These are phyloP conservation scores for Prunella fulvescens DNA, from an alignment of 2,113 vertebrate genomes.

Conservation along the genomic window DNA sequence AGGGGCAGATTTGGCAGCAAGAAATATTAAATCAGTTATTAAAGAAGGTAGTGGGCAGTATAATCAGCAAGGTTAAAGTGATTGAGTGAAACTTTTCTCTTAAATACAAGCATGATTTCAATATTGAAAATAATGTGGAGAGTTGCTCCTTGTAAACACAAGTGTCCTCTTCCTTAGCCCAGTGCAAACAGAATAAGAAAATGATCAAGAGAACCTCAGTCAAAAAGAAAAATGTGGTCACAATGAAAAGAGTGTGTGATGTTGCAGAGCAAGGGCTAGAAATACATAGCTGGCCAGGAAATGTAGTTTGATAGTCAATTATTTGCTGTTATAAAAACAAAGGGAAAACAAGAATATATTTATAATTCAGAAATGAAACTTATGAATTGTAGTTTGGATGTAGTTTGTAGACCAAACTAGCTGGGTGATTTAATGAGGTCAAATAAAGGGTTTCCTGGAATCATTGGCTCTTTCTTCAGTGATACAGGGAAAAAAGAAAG, in stretches of 20 bases:
- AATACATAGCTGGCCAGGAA: background rate
- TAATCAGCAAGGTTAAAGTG: background rate
- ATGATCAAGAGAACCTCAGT: background rate
- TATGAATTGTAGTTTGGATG: background rate
- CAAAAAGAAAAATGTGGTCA: background rate
- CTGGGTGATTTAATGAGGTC: background rate
- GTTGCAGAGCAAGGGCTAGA: background rate
- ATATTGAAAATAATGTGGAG: background rate
- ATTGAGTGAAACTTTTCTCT: background rate
- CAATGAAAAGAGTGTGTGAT: background rate
- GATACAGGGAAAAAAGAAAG: background rate
- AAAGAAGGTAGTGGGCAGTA: background rate
- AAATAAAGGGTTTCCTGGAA: background rate
- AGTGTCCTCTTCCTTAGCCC: background rate
- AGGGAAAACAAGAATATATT: background rate
- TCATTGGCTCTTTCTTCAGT: background rate
- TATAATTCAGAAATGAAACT: background rate
- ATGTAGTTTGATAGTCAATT: background rate
- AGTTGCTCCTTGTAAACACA: background rate
- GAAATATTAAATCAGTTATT: background rate
- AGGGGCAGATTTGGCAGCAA: background rate
- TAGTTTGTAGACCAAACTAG: background rate
- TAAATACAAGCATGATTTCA: background rate
- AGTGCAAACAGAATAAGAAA: background rate
- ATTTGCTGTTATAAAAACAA: background rate